Base-by-base conservation (phyloP, 2,888 invertebrate species). In the Cantharis lateralis region DNA sequence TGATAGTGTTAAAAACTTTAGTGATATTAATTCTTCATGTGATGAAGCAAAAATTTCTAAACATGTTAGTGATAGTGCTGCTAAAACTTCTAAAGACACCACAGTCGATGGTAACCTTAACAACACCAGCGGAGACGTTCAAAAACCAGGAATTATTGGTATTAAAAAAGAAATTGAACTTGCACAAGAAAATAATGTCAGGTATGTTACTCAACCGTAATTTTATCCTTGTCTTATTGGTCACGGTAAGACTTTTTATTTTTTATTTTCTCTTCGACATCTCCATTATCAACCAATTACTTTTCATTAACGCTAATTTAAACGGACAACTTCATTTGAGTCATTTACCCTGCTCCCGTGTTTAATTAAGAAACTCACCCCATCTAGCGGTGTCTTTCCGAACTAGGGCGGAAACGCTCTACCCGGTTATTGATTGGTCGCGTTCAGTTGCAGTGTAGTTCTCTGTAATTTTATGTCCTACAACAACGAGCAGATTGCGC, bases 1-100 rank as follows among this genome's bases (percentile, higher is more conserved):
- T 71, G 78, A 78, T 69, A 78, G 32, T 64, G 16, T 68, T 73
- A 81, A 82, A 77, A 82, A 80, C 69, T 83, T 83, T 76, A 84
- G 79, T 70, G 83, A 84, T 78, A 83, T 84, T 77, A 83, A 83
- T 79, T 72, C 75, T 68, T 68, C 75, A 62, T 74, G 72, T 20
- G 74, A 74, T 13, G 77, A 77, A n/a, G 63, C 68, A 15, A 70
- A 70, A 28, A 64, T 28, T 68, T 68, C 68, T 26, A 66, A 66
- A 66, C 64, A 66, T 15, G 13, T 66, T 13, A 20, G 73, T 18
- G 74, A 74, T n/a, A 63, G 64, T 63, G 75, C 71, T 26, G 62
- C 66, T 68, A 74, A 72, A 61, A 69, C 20, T 62, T 76, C 71
- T 62, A 62, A 76, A 76, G 72, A 73, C 28, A 70, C 62, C 62